Conservation (phyloP, 2,888 invertebrate genomes). For the Drosophila ezoana region DNA sequence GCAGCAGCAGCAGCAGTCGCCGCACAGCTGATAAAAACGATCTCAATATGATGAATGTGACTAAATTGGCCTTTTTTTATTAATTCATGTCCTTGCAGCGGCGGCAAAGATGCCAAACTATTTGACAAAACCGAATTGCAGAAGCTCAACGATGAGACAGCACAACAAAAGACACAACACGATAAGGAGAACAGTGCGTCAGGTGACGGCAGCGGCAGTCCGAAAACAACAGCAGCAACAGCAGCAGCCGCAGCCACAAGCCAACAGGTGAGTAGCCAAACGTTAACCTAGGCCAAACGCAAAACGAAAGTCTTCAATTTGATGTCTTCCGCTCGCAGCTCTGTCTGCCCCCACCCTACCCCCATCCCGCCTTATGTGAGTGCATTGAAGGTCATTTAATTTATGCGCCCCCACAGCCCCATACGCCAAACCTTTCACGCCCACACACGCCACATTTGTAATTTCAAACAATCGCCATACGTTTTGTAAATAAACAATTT, state of each 20-base stretch:
- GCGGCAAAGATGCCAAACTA: constrained; percentile 75
- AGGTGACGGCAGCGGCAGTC: constrained; percentile 46
- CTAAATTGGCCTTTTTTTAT: background rate
- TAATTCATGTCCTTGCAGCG: constrained; percentile 44
- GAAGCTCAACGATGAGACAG: constrained; percentile 58
- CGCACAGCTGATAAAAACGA: background rate
- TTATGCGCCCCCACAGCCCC: background rate
- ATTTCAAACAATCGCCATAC: constrained; percentile 8
- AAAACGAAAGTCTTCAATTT: constrained; percentile 34
- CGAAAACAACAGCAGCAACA: constrained; percentile 30
- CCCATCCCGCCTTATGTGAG: too few species aligned
- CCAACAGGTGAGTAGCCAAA: constrained; percentile 60
- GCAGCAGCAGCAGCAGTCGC: background rate
- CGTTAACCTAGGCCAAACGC: constrained; percentile 45
- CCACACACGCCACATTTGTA: constrained; percentile 9
- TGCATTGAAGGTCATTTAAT: constrained; percentile 1
- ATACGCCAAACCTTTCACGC: background rate
- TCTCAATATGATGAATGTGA: background rate
- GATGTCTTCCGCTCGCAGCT: background rate
- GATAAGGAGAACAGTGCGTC: constrained; percentile 54
- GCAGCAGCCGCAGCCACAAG: constrained; percentile 20
- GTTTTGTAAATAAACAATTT: constrained; percentile 14
- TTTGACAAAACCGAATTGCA: constrained; percentile 68
- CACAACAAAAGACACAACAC: constrained; percentile 23
- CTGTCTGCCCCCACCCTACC: background rate